Evolutionary conservation across 2,888 invertebrate genomes (phyloP).

Genomic region (Gastracanthus pulcherrimus): DNA sequence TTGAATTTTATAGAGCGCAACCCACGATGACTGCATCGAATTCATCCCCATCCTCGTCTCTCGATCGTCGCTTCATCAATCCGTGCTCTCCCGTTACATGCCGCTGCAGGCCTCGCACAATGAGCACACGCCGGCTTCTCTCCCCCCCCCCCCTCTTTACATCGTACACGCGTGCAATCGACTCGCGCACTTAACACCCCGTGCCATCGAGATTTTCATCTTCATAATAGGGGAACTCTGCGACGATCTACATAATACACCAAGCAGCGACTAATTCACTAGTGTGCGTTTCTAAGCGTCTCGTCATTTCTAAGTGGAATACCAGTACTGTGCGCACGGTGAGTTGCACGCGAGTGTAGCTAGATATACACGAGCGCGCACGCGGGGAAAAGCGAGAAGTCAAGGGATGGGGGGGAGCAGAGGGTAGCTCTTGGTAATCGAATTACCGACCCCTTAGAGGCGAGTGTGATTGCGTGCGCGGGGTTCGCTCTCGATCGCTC

Average conservation of each 20-base stretch:
- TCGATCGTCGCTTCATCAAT: not conserved
- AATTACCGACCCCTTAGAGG: conserved; percentile 74
- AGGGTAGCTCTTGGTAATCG: conserved; percentile 71
- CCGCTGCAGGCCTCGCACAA: not conserved
- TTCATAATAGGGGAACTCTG: not conserved
- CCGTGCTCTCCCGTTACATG: not conserved
- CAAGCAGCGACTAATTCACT: not conserved
- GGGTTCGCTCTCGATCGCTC: too few species aligned
- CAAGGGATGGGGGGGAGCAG: not conserved
- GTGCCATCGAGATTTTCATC: conserved; percentile 10
- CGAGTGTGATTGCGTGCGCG: conserved; percentile 75
- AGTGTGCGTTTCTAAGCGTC: not conserved
- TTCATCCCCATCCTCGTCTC: too few species aligned
- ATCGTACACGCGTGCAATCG: not conserved
- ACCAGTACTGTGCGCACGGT: not conserved
- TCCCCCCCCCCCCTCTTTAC: not conserved
- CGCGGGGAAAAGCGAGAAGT: not conserved
- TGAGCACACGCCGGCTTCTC: not conserved
- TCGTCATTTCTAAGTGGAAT: not conserved
- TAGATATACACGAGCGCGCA: too few species aligned
- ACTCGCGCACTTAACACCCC: conserved; percentile 1
- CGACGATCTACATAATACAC: not conserved
- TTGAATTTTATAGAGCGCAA: conserved; percentile 1
- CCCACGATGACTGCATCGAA: not conserved
- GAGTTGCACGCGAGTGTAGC: not conserved